Conservation (phyloP, 2,888 invertebrate species). For the Dugesia japonica region DNA sequence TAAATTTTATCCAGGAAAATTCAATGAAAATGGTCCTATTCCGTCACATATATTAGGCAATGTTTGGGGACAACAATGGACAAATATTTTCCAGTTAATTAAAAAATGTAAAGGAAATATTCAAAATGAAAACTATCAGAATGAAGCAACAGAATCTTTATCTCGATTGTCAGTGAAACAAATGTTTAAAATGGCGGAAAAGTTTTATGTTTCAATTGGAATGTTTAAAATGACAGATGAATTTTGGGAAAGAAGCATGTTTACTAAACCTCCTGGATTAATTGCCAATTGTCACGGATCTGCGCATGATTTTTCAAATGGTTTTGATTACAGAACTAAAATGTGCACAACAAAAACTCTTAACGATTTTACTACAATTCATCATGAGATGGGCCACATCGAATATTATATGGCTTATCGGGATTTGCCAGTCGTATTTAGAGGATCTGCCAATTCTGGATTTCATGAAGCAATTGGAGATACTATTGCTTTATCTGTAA, state of each 20-base stretch:
- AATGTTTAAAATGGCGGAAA: slow-evolving; percentile 34
- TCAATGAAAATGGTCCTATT: slow-evolving; percentile 36
- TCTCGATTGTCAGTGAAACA: slow-evolving; percentile 16
- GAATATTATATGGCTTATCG: slow-evolving; percentile 46
- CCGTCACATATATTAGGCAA: slow-evolving; percentile 36
- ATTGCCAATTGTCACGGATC: slow-evolving; percentile 32
- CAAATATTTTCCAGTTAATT: slow-evolving; percentile 32
- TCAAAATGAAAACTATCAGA: not conserved
- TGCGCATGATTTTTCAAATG: slow-evolving; percentile 14
- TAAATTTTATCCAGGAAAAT: slow-evolving; percentile 24
- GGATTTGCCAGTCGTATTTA: slow-evolving; percentile 36
- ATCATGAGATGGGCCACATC: slow-evolving; percentile 47
- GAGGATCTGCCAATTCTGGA: slow-evolving; percentile 39
- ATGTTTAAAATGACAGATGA: slow-evolving; percentile 35
- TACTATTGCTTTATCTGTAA: slow-evolving; percentile 42
- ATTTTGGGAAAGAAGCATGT: slow-evolving; percentile 35
- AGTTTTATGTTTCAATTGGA: slow-evolving; percentile 36
- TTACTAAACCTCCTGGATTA: slow-evolving; percentile 29
- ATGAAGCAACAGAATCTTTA: not conserved
- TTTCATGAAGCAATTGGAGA: slow-evolving; percentile 48
- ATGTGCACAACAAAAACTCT: slow-evolving; percentile 42
- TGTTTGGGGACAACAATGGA: slow-evolving; percentile 36
- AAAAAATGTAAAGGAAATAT: not conserved
- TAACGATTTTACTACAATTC: slow-evolving; percentile 40
- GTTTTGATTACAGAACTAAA: slow-evolving; percentile 40